These are phyloP conservation scores for Eupeodes corollae DNA, from an alignment of 1,140 invertebrate species.

Conservation along the genomic window DNA sequence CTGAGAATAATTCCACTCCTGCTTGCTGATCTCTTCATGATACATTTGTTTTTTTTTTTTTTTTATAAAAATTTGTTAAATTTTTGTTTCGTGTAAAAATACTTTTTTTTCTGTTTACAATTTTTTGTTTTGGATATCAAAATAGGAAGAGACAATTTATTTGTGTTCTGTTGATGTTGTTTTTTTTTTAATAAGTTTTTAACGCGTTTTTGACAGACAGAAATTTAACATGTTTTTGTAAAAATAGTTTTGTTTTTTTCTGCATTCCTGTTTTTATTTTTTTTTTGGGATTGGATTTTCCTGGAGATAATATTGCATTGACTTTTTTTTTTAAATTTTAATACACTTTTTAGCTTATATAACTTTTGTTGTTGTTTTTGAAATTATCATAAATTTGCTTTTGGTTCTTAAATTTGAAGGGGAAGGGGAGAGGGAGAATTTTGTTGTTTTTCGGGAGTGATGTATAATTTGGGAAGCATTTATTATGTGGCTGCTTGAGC, in stretches of 20 bases:
- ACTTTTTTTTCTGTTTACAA: no score
- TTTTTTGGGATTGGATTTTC: background rate
- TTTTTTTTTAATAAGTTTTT: background rate
- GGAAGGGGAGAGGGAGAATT: no score
- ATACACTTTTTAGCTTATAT: no score
- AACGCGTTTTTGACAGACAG: background rate
- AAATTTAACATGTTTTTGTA: background rate
- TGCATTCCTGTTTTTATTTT: background rate
- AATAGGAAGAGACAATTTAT: no score
- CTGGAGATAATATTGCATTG: background rate
- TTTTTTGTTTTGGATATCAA: no score
- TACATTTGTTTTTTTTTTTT: no score
- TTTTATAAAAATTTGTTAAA: no score
- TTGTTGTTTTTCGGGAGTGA: background rate
- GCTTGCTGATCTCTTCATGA: no score
- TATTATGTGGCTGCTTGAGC: constrained; percentile 41
- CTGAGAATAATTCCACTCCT: no score
- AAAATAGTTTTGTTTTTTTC: background rate
- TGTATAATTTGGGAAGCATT: constrained; percentile 1
- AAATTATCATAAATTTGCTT: no score
- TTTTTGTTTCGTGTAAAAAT: no score
- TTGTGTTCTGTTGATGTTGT: background rate
- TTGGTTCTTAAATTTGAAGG: background rate
- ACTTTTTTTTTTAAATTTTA: background rate
- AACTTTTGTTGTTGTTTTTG: background rate